A percentile compares a stretch with the other conserved stretches of the same genome.
These are phyloP conservation scores for Melanostigma gelatinosum DNA, from an alignment of 2,113 vertebrate genomes.

Conservation along the genomic window DNA sequence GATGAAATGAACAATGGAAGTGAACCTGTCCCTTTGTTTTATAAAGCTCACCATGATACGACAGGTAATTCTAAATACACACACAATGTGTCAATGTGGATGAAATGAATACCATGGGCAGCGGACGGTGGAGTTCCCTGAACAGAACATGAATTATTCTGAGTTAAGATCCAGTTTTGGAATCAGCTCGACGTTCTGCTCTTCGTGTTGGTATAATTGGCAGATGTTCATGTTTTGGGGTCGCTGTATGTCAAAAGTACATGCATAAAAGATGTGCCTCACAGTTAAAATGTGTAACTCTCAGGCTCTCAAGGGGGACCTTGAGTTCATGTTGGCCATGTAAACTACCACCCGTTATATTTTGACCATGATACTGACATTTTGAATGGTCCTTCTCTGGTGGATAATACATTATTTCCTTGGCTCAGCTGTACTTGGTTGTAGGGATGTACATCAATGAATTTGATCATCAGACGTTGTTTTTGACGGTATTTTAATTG, in stretches of 20 bases:
- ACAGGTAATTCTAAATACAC: conserved; percentile 31
- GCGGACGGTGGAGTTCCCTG: conserved; percentile 28
- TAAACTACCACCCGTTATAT: conserved; percentile 63
- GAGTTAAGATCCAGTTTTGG: conserved; percentile 67
- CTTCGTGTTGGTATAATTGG: conserved; percentile 73
- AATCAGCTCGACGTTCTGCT: conserved; percentile 55
- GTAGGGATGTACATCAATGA: conserved; percentile 29
- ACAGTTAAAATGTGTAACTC: conserved; percentile 58
- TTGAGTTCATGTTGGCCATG: conserved; percentile 70
- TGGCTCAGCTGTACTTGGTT: conserved; percentile 13
- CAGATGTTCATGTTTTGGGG: conserved; percentile 73
- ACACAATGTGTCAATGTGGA: conserved; percentile 40
- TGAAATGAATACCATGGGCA: conserved; percentile 42
- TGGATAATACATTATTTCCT: conserved; percentile 44
- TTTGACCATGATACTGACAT: conserved; percentile 66
- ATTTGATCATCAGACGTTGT: conserved; percentile 12
- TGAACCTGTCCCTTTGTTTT: conserved; percentile 48
- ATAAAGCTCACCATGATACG: conserved; percentile 15
- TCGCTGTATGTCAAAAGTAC: conserved; percentile 65
- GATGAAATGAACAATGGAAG: conserved; percentile 51
- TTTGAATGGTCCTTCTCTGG: conserved; percentile 45
- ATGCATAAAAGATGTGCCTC: conserved; percentile 78
- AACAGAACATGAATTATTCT: conserved; percentile 72
- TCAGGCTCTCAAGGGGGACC: conserved; percentile 42
- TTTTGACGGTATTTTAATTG: background rate